Base-by-base conservation (phyloP, 2,888 invertebrate genomes). In the Seira sanloemensis region DNA sequence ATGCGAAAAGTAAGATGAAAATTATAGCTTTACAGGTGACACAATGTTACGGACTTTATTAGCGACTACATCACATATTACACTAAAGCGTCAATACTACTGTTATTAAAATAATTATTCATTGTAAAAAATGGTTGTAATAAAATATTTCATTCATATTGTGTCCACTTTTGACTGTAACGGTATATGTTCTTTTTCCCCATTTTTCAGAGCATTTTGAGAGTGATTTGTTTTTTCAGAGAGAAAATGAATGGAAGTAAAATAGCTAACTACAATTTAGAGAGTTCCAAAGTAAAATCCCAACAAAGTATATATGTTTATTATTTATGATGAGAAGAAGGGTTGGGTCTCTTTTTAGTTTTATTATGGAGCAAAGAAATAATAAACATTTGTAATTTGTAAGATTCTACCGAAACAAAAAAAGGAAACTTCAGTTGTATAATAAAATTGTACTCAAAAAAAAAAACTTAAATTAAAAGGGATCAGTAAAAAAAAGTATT, bases 261-360 rank as follows among this genome's bases (percentile, higher is more conserved):
- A 37, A 58, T 58, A 58, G 58, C 58, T 37, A n/a, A n/a, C 37
- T 58, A 58, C 58, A 18, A 58, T 18, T 58, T 58, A 58, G 58
- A 58, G 2, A n/a, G 5, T 37, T 37, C 7, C 5, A 37, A 37
- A 37, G 7, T 9, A 58, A 58, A 58, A 12, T 71, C 78, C 78
- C 78, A 78, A 78, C 78, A 76, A 24, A 58, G 58, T 58, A 58
- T 58, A 58, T 58, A 58, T 71, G 69, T 78, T 78, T 78, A 78
- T 77, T 77, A 78, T 78, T 78, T 78, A 78, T 78, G 54, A 26
- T 16, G 18, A 58, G 12, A 37, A 37, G 7, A 78, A 78, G 78
- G 78, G 69, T 78, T 78, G 78, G 78, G 78, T 78, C 58, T 78
- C 58, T 78, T 78, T 76, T 78, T 78, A 78, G 78, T 78, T 78